Evolutionary conservation across 2,888 invertebrate genomes (phyloP), one percentile per base, ranked within the genome.

Genomic region (Diarsia dahlii): DNA sequence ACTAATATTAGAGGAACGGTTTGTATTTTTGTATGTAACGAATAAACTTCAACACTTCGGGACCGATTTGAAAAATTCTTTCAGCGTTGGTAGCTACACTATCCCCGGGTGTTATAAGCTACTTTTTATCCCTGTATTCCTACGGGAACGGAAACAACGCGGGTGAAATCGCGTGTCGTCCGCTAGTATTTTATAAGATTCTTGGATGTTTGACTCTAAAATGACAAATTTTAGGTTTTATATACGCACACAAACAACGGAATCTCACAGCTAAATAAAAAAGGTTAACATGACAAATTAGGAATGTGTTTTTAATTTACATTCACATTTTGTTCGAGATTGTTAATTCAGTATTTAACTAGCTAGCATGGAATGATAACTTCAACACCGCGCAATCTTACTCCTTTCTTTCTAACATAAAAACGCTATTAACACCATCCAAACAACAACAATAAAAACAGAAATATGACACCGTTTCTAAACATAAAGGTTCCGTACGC

Each of bases 371-470:
- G 5, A 12, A 56, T 20, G 3, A 34, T 23, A 34, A 15, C 20
- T 50, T n/a, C 28, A 45, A 58, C n/a, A 20, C 13, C 2, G 10
- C 1, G 0, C n/a, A 54, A 72, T 46, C 3, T 64, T 54, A 23
- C 13, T 13, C 18, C 6, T 23, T 8, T 23, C 13, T 13, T 48
- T 45, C 8, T n/a, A 28, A 45, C 13, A 56, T 65, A 82, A 73
- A 85, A 78, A 34, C 65, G 81, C 23, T 63, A 71, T 58, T 66
- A 71, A 23, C 65, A 58, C 46, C 50, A 63, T 74, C 56, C 64
- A 48, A 70, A 85, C 60, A 77, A 73, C 48, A 82, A 71, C 85
- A 71, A 56, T 82, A 85, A 73, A 81, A 85, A 58, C 23, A 62
- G 20, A 78, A 74, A 74, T 78, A 85, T 76, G 62, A 69, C 48